These are phyloP conservation scores for Sphecodes monilicornis DNA, from an alignment of 2,888 invertebrate genomes.

Conservation along the genomic window DNA sequence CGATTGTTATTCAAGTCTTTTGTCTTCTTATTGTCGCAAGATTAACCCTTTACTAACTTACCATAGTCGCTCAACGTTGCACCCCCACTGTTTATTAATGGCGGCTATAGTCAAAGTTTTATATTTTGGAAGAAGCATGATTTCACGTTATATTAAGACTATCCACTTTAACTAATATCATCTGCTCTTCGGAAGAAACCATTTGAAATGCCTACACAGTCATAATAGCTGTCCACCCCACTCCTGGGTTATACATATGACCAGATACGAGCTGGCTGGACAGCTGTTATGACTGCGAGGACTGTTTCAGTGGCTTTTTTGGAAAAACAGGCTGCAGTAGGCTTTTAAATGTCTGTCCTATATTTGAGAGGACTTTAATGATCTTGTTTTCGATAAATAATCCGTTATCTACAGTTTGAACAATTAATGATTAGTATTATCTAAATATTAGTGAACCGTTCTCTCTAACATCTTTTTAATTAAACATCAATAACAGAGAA, in stretches of 20 bases:
- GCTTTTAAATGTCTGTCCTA: background rate
- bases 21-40: background rate
- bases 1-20: background rate
- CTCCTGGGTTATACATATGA: background rate
- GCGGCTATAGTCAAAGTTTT: background rate
- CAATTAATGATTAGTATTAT: background rate
- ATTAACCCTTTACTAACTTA: background rate
- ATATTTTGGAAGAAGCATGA: background rate
- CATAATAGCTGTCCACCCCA: background rate
- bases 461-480: background rate
- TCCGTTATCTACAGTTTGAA: background rate
- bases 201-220: background rate
- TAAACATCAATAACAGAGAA: background rate
- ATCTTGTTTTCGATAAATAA: background rate
- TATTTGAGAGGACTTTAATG: background rate
- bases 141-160: background rate
- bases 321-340: background rate
- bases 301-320: background rate
- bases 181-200: background rate
- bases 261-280: background rate
- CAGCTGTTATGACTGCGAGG: background rate
- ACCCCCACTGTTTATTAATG: background rate
- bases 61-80: background rate
- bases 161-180: background rate
- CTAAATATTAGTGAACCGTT: background rate